Conservation (phyloP, 2,888 invertebrate genomes). For the Ornithoptera alexandrae region DNA sequence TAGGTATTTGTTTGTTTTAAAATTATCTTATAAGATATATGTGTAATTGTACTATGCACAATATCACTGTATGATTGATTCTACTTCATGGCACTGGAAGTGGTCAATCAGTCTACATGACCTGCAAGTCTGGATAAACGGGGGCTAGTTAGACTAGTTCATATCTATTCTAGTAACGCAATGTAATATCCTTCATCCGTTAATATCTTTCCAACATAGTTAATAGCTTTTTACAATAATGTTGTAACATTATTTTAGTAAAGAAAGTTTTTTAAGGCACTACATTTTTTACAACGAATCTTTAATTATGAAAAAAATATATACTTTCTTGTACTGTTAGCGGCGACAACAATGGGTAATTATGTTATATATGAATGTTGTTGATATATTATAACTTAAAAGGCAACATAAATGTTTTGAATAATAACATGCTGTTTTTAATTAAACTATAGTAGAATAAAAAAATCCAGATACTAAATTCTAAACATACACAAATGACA, state of each 20-base stretch:
- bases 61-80: conserved; percentile 42
- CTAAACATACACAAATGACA: no score
- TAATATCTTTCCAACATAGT: conserved; percentile 9
- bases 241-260: neutral
- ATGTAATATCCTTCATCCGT: conserved; percentile 38
- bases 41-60: neutral
- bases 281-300: neutral
- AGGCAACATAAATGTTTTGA: neutral
- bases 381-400: neutral
- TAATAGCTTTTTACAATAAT: neutral
- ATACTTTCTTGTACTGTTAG: neutral
- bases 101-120: conserved; percentile 71
- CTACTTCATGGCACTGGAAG: conserved; percentile 59
- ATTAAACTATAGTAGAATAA: neutral
- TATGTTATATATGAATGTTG: neutral
- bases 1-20: neutral
- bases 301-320: no score
- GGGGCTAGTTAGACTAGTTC: conserved; percentile 55
- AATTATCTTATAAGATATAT: neutral
- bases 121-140: conserved; percentile 62
- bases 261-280: neutral
- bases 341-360: neutral
- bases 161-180: conserved; percentile 45
- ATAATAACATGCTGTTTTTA: neutral
- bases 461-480: no score